Evolutionary conservation across 2,113 vertebrate genomes (phyloP), one percentile per base, ranked within the genome.

Genomic region (Oryzias woworae): DNA sequence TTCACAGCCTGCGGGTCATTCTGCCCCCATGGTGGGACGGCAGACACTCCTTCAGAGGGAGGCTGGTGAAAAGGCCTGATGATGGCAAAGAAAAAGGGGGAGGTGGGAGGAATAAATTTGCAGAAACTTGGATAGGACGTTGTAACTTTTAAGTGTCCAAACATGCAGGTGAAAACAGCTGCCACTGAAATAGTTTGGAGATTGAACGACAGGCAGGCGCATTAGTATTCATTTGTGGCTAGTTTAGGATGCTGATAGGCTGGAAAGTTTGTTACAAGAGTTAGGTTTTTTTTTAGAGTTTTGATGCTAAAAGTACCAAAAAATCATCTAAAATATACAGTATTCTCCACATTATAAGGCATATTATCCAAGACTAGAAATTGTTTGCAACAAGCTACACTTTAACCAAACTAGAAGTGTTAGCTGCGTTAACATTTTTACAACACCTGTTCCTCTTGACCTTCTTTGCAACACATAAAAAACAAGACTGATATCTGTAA

Each of bases 1-100:
- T 86, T 85, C 85, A 85, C 84, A 78, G 85, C 87, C 86, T 78
- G 85, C 78, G 76, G 88, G 86, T 87, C 80, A 84, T 71, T 84
- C 18, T 58, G 75, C 62, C 69, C 76, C 78, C 64, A 76, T 45
- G 45, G 36, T 59, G 83, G 74, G 82, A 85, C 55, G 31, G 53
- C 61, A 62, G 59, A 73, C 63, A 47, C 36, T 26, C 49, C 62
- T 52, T 43, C 7, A 10, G 71, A 73, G 62, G 76, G 73, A 69
- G 68, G 77, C 53, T 36, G 12, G 57, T 51, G 56, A 54, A 50
- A 72, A 66, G 71, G 65, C 67, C 28, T 23, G 52, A 70, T 51
- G 68, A 61, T 52, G 68, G 41, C 59, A 64, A 69, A 4, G 15
- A 46, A 49, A 62, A 62, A 66, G 62, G 58, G 68, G n/a, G 48